These are phyloP conservation scores for Pseudorasbora parva DNA, from an alignment of 2,113 vertebrate species.

Conservation along the genomic window DNA sequence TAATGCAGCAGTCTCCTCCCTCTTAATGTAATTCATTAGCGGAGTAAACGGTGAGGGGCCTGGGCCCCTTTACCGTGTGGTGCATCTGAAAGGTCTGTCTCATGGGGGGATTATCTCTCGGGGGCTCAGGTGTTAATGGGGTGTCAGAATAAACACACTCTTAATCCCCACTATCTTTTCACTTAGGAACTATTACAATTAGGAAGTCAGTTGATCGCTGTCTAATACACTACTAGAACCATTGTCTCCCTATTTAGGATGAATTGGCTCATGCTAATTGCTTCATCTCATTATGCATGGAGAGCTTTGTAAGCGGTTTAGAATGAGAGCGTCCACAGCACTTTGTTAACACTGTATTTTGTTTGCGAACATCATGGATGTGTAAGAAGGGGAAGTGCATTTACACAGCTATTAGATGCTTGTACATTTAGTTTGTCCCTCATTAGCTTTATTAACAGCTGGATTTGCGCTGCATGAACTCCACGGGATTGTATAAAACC, in stretches of 20 bases:
- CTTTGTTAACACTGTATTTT: background rate
- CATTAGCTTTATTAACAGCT: background rate
- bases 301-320: conserved; percentile 39
- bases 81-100: conserved; percentile 54
- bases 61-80: conserved; percentile 1
- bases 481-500: background rate
- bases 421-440: background rate
- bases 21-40: conserved; percentile 12
- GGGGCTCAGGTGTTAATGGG: conserved; percentile 54
- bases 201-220: conserved; percentile 61
- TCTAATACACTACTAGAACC: conserved; percentile 40
- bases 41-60: conserved; percentile 10
- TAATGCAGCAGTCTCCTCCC: background rate
- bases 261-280: conserved; percentile 56
- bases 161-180: conserved; percentile 57
- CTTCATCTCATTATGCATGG: conserved; percentile 58
- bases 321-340: background rate
- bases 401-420: background rate
- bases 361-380: conserved; percentile 5
- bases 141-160: conserved; percentile 57
- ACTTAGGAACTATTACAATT: conserved; percentile 47
- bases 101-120: conserved; percentile 35
- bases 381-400: background rate
- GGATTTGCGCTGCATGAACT: background rate
- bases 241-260: conserved; percentile 49